These are phyloP conservation scores for Alosa alosa DNA, from an alignment of 2,113 vertebrate genomes.

Conservation along the genomic window DNA sequence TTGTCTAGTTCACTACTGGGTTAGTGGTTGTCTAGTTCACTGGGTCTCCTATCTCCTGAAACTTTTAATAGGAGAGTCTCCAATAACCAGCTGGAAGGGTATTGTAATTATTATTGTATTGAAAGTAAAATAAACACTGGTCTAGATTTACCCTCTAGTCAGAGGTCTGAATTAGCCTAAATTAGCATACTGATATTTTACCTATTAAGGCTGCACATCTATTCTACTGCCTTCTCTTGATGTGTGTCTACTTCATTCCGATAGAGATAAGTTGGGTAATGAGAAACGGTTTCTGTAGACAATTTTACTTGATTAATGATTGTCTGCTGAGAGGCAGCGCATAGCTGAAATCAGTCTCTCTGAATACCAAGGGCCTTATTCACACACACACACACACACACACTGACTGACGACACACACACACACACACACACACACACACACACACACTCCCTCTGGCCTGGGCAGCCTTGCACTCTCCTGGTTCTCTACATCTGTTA, in stretches of 20 bases:
- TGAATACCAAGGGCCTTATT: neutral
- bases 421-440: neutral
- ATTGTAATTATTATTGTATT: neutral
- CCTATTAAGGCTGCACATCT: neutral
- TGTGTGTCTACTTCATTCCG: neutral
- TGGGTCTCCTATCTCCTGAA: neutral
- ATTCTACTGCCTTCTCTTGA: neutral
- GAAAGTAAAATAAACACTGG: neutral
- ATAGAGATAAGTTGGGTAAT: neutral
- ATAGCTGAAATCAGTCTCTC: neutral
- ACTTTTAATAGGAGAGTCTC: neutral
- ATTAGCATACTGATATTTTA: neutral
- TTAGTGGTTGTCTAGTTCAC: no score
- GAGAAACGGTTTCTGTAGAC: neutral
- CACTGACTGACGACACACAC: no score
- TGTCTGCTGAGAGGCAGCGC: neutral
- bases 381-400: neutral
- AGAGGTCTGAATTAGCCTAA: neutral
- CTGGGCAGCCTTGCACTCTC: slow-evolving; percentile 52
- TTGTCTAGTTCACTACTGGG: no score
- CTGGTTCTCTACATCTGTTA: slow-evolving; percentile 66
- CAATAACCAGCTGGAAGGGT: neutral
- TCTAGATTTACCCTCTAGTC: neutral
- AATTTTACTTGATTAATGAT: slow-evolving; percentile 6
- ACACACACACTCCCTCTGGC: slow-evolving; percentile 37